Evolutionary conservation across 1,140 invertebrate species (phyloP), one percentile per base, ranked within the genome.

Genomic region (Danaus melanippus): DNA sequence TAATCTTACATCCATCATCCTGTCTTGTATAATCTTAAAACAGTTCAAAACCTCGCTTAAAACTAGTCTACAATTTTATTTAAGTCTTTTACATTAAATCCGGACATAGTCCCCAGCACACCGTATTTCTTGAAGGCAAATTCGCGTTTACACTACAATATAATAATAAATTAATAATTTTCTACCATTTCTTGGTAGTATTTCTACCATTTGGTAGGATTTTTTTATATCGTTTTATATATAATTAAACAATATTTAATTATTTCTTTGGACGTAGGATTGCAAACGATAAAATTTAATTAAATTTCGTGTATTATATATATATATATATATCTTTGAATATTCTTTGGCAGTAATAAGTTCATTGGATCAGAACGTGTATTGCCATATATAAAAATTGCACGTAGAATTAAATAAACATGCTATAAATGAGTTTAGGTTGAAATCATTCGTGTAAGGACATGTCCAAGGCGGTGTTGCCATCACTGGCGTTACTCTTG

Each of bases 31-130:
- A 15, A 15, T 15, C 15, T 15, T 15, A 15, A 15, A 15, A 15
- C 15, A 15, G 15, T 15, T 15, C 15, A 15, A 15, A 15, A 15
- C 15, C 15, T 15, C 52, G 21, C 42, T 42, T 40, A 56, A n/a
- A 59, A 52, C 55, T 57, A 62, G 53, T 47, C 56, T 65, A 63
- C 65, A 72, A 67, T 74, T 76, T 76, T 63, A 67, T 66, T 68
- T 61, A 79, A 79, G 73, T 76, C 73, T 79, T 76, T 74, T 76
- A 61, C 62, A 15, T 69, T 74, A 66, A 66, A 64, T 63, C 56
- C 64, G 76, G 76, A 79, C 74, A 64, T 53, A 48, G 76, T 77
- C 76, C 76, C 56, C 67, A 72, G 74, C 76, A 79, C 74, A 69
- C 70, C 54, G 61, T 56, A 71, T 69, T 70, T 59, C 52, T 56